Evolutionary conservation across 2,888 invertebrate species (phyloP).

Genomic region (Chromoteleia sp.): DNA sequence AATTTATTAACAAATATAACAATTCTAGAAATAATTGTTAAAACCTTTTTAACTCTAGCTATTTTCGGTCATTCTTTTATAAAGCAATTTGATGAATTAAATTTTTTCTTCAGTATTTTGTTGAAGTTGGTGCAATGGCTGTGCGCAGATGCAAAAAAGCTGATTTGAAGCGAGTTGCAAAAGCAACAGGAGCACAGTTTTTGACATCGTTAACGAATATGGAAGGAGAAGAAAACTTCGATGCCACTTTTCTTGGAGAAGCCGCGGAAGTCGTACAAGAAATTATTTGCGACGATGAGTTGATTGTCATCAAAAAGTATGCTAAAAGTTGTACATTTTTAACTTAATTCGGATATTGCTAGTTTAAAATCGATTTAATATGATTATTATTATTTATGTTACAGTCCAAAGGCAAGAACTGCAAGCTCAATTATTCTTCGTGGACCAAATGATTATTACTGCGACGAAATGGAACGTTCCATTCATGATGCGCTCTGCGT

Average conservation of each 20-base stretch:
- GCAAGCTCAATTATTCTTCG: slow-evolving; percentile 98
- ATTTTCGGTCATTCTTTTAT: background rate
- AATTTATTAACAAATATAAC: too few species aligned
- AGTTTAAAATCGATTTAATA: too few species aligned
- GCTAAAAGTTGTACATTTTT: too few species aligned
- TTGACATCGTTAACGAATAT: slow-evolving; percentile 98
- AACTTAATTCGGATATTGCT: too few species aligned
- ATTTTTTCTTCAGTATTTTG: slow-evolving; percentile 90
- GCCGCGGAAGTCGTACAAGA: slow-evolving; percentile 98
- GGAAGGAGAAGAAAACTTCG: slow-evolving; percentile 99
- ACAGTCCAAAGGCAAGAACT: slow-evolving; percentile 91
- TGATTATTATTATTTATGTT: background rate
- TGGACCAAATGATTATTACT: slow-evolving; percentile 99
- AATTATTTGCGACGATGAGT: slow-evolving; percentile 98
- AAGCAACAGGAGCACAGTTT: slow-evolving; percentile 97
- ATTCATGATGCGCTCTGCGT: slow-evolving; percentile 99
- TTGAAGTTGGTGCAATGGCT: slow-evolving; percentile 98
- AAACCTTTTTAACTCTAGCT: too few species aligned
- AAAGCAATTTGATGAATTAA: slow-evolving; percentile 12
- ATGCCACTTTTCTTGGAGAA: slow-evolving; percentile 95
- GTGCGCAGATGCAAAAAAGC: slow-evolving; percentile 97
- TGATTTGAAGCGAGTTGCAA: slow-evolving; percentile 98
- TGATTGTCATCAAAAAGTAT: slow-evolving; percentile 93
- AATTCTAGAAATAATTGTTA: too few species aligned
- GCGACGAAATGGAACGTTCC: slow-evolving; percentile 99